Base-by-base conservation (phyloP, 2,888 invertebrate genomes). In the Zygogramma bicolorata region DNA sequence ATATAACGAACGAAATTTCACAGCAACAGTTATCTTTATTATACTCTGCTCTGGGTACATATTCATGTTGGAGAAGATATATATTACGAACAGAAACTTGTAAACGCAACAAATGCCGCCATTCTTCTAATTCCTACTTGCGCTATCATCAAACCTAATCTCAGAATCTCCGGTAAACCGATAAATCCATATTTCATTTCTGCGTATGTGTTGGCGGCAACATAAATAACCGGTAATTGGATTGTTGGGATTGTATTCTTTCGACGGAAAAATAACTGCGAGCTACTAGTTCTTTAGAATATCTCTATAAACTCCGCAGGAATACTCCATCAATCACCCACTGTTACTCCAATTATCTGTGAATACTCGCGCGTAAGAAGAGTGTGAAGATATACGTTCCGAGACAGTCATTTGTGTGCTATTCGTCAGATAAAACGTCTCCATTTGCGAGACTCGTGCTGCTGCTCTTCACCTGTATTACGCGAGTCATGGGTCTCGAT, bases 341-440 rank as follows among this genome's bases (percentile, higher is more conserved):
- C 49, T 3, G 58, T 53, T 68, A 71, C 70, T 71, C 68, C 68
- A 71, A 71, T 74, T 74, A 71, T 74, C 74, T 31, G 70, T 38
- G 63, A 73, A 73, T 73, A 49, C 67, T 67, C 57, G 66, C 53
- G 40, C 67, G 40, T 63, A 67, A 73, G 73, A 73, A 70, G 60
- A 67, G 73, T 73, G 70, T 70, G 73, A 73, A 70, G 70, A 65
- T 73, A 73, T 70, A 67, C 63, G 63, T 63, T 60, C 65, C 61
- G 53, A 63, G 68, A 68, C 70, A 65, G 61, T 66, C 68, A 68
- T 67, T 68, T 65, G 40, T 65, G 40, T 68, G 66, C 62, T 65
- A 68, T 70, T 70, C 70, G 31, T 68, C 68, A 49, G 46, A 29
- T 42, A 2, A 6, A 68, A 73, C 70, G 60, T 60, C 65, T 74